Conservation (phyloP, 2,797 vertebrate genomes). For the Pogoniulus pusillus region DNA sequence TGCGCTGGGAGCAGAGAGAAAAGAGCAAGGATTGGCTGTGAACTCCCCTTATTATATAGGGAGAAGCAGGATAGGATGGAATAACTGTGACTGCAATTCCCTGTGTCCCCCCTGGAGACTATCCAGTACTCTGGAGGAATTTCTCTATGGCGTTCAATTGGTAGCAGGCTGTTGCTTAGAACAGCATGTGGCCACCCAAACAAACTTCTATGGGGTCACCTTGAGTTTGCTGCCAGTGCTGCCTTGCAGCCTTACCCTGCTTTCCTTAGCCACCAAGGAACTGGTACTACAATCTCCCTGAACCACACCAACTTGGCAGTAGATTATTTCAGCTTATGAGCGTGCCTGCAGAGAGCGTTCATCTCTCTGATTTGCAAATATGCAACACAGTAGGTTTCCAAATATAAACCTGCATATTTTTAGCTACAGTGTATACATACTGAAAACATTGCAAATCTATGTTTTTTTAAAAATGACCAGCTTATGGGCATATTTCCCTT, state of each 20-base stretch:
- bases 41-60: too few relatives aligned
- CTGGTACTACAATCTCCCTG: neutral
- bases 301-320: neutral
- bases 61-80: too few relatives aligned
- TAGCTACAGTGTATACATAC: neutral
- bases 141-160: too few relatives aligned
- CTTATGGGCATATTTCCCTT: neutral
- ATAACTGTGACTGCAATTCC: too few relatives aligned
- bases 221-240: neutral
- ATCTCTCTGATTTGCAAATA: neutral
- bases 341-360: neutral
- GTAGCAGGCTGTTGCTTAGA: neutral
- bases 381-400: neutral
- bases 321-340: neutral
- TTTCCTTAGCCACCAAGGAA: neutral
- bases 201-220: neutral
- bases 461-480: neutral
- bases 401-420: constrained; percentile 19
- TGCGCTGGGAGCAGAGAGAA: too few relatives aligned
- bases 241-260: neutral
- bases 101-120: too few relatives aligned
- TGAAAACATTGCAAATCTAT: neutral
- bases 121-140: too few relatives aligned
- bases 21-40: too few relatives aligned
- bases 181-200: neutral